Conservation (phyloP, 2,113 vertebrate genomes). For the Sorex fumeus region DNA sequence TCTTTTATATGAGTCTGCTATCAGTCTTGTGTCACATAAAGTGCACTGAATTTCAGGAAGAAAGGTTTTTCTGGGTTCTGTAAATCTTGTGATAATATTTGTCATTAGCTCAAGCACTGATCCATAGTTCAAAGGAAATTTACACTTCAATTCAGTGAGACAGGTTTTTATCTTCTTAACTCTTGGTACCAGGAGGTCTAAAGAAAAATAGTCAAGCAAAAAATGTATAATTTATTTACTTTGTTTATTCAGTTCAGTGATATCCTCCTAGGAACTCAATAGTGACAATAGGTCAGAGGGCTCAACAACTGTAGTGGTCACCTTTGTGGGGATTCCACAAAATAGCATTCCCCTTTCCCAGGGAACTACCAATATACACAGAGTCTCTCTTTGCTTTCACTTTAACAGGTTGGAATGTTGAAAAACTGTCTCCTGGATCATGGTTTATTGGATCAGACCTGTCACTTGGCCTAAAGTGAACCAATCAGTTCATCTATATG, state of each 20-base stretch:
- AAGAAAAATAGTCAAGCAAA: slow-evolving; percentile 48
- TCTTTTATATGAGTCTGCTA: slow-evolving; percentile 28
- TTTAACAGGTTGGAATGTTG: not conserved
- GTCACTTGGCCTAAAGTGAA: slow-evolving; percentile 5
- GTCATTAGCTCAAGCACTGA: slow-evolving; percentile 66
- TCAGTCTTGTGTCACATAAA: slow-evolving; percentile 60
- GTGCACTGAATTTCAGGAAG: slow-evolving; percentile 38
- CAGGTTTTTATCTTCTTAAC: slow-evolving; percentile 66
- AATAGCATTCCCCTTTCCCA: not conserved
- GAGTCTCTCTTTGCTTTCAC: not conserved
- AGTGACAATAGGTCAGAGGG: not conserved
- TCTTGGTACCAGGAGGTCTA: slow-evolving; percentile 51
- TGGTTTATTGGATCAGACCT: not conserved
- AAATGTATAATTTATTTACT: not conserved
- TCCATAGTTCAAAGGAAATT: slow-evolving; percentile 67
- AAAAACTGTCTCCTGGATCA: not conserved
- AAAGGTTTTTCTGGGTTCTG: slow-evolving; percentile 13
- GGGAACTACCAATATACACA: not conserved
- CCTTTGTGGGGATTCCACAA: not conserved
- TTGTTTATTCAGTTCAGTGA: slow-evolving; percentile 36
- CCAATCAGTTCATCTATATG: not conserved
- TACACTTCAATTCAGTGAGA: slow-evolving; percentile 60
- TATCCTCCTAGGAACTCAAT: slow-evolving; percentile 18
- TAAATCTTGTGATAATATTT: slow-evolving; percentile 77
- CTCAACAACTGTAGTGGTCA: not conserved